Percentiles rank a stretch among this genome's conserved stretches.
Evolutionary conservation across 2,797 vertebrate species (phyloP).

Genomic region (Babyrousa celebensis): DNA sequence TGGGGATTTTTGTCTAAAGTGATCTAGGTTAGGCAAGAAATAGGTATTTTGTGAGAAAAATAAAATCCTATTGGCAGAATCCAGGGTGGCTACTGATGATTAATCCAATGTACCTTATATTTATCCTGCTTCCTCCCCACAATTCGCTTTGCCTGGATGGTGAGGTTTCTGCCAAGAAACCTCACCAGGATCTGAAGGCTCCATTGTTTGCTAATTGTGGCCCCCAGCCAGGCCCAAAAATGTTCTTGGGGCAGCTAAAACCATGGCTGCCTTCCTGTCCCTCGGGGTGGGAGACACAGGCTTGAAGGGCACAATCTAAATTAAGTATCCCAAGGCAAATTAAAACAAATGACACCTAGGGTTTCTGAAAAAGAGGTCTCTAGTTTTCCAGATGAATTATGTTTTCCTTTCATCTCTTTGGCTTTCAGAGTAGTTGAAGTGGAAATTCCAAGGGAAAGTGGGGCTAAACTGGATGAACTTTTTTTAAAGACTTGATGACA

Average conservation of each 20-base stretch:
- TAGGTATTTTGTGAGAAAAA: background rate
- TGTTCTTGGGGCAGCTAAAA: constrained; percentile 8
- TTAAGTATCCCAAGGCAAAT: constrained; percentile 23
- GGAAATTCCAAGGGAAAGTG: constrained; percentile 8
- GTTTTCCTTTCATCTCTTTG: background rate
- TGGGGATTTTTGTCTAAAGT: constrained; percentile 27
- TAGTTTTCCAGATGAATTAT: background rate
- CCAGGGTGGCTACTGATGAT: background rate
- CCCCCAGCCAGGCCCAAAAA: background rate
- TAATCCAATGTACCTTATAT: background rate
- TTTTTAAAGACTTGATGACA: background rate
- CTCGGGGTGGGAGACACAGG: background rate
- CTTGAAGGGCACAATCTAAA: constrained; percentile 45
- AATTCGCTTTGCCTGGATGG: background rate
- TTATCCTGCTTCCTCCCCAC: background rate
- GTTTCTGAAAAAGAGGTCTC: background rate
- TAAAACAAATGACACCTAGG: background rate
- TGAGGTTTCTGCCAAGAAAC: background rate
- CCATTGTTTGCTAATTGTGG: background rate
- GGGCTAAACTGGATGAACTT: background rate
- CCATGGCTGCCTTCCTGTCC: constrained; percentile 20
- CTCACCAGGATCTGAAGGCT: background rate
- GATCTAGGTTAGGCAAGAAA: background rate
- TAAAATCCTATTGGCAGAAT: background rate
- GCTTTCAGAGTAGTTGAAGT: background rate